Percentiles rank a stretch among this genome's conserved stretches.
These are phyloP conservation scores for Nicator chloris DNA, from an alignment of 2,113 vertebrate genomes.

Conservation along the genomic window DNA sequence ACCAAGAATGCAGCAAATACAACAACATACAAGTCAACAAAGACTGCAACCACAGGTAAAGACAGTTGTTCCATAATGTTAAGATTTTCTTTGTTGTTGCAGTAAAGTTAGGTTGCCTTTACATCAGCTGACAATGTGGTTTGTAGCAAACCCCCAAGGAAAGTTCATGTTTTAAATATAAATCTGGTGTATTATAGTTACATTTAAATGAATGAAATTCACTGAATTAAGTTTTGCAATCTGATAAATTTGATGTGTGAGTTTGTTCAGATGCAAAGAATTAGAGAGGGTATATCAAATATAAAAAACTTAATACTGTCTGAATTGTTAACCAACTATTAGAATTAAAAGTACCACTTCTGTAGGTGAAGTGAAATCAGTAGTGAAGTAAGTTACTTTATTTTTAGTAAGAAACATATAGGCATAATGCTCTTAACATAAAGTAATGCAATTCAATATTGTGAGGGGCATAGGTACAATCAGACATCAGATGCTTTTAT, in stretches of 20 bases:
- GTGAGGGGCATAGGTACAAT: background rate
- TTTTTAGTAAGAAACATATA: background rate
- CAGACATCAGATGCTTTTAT: background rate
- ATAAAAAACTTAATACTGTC: background rate
- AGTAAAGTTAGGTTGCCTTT: background rate
- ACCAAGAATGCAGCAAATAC: slow-evolving; percentile 90
- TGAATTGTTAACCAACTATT: background rate
- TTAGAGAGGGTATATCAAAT: background rate
- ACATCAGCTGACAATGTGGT: background rate
- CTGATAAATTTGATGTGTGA: background rate
- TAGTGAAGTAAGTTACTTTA: background rate
- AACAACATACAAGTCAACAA: slow-evolving; percentile 83
- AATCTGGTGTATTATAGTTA: background rate
- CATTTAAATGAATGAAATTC: slow-evolving; percentile 2
- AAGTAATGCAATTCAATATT: background rate
- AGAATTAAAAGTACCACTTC: background rate
- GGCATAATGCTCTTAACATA: background rate
- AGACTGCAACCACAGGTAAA: slow-evolving; percentile 82
- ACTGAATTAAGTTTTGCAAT: background rate
- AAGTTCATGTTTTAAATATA: background rate
- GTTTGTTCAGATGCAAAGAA: background rate
- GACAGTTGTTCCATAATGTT: background rate
- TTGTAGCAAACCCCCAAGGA: background rate
- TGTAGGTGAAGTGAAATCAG: background rate
- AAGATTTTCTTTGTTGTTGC: background rate